These are phyloP conservation scores for Oxystoma pomonae DNA, from an alignment of 2,888 invertebrate species.

Conservation along the genomic window DNA sequence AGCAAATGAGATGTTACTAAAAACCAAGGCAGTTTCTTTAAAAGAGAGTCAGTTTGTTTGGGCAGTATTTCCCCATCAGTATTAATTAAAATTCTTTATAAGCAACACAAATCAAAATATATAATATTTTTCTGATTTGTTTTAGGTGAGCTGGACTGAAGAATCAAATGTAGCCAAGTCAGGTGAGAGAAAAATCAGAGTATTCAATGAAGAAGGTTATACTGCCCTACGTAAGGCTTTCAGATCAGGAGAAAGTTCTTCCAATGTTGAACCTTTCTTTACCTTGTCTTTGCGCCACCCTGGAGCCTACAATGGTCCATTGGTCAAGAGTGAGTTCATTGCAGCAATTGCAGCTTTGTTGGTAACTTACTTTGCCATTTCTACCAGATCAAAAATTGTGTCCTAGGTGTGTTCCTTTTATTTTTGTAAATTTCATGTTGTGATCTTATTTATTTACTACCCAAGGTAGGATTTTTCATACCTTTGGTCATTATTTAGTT, in stretches of 20 bases:
- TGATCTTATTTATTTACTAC: background rate
- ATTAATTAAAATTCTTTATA: conserved; percentile 6
- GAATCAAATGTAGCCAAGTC: conserved; percentile 78
- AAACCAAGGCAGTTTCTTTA: too few species aligned
- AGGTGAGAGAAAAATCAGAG: conserved; percentile 73
- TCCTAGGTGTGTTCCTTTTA: conserved; percentile 16
- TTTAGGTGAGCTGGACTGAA: conserved; percentile 89
- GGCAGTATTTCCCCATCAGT: conserved; percentile 5
- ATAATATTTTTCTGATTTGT: conserved; percentile 16
- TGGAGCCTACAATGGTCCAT: conserved; percentile 85
- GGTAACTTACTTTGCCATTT: conserved; percentile 83
- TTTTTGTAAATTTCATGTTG: background rate
- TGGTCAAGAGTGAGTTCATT: conserved; percentile 88
- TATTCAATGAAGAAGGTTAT: conserved; percentile 92
- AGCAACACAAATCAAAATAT: too few species aligned
- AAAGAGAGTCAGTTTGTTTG: too few species aligned
- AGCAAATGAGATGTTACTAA: too few species aligned
- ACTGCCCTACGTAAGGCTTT: conserved; percentile 79
- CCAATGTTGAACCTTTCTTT: conserved; percentile 64
- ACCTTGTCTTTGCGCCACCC: conserved; percentile 69
- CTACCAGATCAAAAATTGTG: conserved; percentile 72
- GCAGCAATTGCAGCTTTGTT: conserved; percentile 74
- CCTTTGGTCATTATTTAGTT: too few species aligned
- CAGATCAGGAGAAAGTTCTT: conserved; percentile 65
- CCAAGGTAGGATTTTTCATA: too few species aligned